Percentiles rank a stretch among this genome's conserved stretches.
Conservation (phyloP, 1,140 invertebrate species). For the Drosophila repletoides region DNA sequence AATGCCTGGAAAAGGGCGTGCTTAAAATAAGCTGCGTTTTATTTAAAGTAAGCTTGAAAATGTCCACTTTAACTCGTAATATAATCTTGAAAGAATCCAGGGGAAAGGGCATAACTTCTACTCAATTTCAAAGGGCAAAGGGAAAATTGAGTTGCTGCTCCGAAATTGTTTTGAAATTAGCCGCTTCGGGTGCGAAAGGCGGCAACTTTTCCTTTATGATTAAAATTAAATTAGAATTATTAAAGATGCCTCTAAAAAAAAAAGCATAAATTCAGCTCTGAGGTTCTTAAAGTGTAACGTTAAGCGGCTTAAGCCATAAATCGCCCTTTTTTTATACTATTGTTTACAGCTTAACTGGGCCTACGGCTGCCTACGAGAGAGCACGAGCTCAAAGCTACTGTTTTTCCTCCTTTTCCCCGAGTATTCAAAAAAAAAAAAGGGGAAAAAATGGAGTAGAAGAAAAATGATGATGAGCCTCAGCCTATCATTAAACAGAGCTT, state of each 20-base stretch:
- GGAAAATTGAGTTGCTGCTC: too few relatives aligned
- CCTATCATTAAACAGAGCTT: conserved; percentile 43
- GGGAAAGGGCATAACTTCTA: too few relatives aligned
- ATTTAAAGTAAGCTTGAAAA: too few relatives aligned
- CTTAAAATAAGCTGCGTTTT: too few relatives aligned
- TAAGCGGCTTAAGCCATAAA: conserved; percentile 42
- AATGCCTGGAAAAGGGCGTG: too few relatives aligned
- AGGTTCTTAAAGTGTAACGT: background rate
- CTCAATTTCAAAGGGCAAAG: too few relatives aligned
- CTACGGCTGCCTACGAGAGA: conserved; percentile 3
- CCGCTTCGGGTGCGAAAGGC: conserved; percentile 14
- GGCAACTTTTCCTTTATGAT: conserved; percentile 31
- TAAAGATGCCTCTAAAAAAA: conserved; percentile 6
- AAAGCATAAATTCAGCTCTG: conserved; percentile 23
- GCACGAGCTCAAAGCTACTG: conserved; percentile 22
- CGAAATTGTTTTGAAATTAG: conserved; percentile 38
- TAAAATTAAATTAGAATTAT: conserved; percentile 51
- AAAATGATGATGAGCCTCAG: conserved; percentile 50
- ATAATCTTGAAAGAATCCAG: too few relatives aligned
- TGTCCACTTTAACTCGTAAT: too few relatives aligned
- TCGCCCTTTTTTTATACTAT: conserved; percentile 14
- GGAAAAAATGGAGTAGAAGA: too few relatives aligned
- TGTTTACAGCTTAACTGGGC: conserved; percentile 46
- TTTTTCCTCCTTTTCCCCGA: background rate
- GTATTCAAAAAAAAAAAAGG: too few relatives aligned